phyloP scores from a whole-genome alignment of 2,888 invertebrate species.

The Cerastis leucographa region DNA sequence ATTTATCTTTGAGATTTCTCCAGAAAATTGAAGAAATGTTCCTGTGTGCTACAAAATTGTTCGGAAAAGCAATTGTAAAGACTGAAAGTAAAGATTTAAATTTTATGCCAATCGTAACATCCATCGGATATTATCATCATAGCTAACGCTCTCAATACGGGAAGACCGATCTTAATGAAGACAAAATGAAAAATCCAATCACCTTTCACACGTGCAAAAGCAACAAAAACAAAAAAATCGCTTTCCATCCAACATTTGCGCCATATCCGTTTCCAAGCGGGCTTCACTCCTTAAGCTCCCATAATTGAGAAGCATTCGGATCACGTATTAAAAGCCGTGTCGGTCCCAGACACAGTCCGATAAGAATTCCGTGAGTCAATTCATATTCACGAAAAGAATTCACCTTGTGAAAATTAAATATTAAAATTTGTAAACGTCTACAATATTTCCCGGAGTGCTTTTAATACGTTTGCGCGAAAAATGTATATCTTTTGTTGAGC shows the following conservation, averaged over 20 bases:
- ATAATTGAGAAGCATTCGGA: slow-evolving; percentile 84
- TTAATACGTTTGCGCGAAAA: slow-evolving; percentile 61
- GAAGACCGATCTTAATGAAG: neutral
- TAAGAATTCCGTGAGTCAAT: slow-evolving; percentile 81
- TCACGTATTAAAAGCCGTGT: slow-evolving; percentile 87
- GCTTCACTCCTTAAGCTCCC: slow-evolving; percentile 75
- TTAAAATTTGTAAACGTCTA: slow-evolving; percentile 68
- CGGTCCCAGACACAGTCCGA: slow-evolving; percentile 82
- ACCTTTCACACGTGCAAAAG: neutral
- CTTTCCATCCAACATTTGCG: slow-evolving; percentile 44
- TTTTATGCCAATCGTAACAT: neutral
- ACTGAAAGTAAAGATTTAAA: neutral
- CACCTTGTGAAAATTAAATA: slow-evolving; percentile 72
- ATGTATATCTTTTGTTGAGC: slow-evolving; percentile 62
- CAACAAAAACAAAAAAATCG: neutral
- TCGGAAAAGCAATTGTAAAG: neutral
- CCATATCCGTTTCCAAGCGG: slow-evolving; percentile 55
- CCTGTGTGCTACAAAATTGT: neutral
- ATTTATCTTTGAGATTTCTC: neutral
- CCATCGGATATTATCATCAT: neutral
- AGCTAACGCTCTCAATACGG: neutral
- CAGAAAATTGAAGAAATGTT: neutral
- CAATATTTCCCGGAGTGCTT: slow-evolving; percentile 57
- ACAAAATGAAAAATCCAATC: neutral
- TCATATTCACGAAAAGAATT: slow-evolving; percentile 80